Percentiles rank a stretch among this genome's conserved stretches.
These are phyloP conservation scores for Haemorhous mexicanus DNA, from an alignment of 2,113 vertebrate species.

Conservation along the genomic window DNA sequence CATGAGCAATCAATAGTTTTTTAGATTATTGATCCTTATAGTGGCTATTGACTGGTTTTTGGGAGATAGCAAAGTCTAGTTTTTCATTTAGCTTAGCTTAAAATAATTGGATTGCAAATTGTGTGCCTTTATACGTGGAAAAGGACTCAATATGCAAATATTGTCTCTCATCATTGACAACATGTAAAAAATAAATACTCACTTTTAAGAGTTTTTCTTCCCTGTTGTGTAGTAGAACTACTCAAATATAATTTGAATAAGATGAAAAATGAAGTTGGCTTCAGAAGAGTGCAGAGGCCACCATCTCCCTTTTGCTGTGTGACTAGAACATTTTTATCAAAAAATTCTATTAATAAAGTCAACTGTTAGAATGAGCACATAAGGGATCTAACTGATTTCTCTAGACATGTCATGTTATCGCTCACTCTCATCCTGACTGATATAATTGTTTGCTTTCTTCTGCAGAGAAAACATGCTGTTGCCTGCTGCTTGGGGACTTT, in stretches of 20 bases:
- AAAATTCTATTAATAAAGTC: not conserved
- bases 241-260: not conserved
- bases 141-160: not conserved
- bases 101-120: not conserved
- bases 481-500: not conserved
- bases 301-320: not conserved
- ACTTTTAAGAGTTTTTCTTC: not conserved
- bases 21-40: conserved; percentile 9
- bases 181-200: not conserved
- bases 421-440: not conserved
- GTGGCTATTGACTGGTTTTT: not conserved
- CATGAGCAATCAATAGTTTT: conserved; percentile 2
- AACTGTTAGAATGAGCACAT: not conserved
- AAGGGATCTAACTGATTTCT: not conserved
- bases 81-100: conserved; percentile 14
- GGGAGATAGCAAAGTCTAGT: not conserved
- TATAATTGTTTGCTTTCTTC: not conserved
- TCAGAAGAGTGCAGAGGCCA: not conserved
- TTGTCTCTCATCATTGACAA: not conserved
- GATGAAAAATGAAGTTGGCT: not conserved
- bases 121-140: not conserved
- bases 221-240: not conserved
- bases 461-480: not conserved
- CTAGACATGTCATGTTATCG: not conserved
- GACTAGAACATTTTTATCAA: not conserved